These are phyloP conservation scores for Piscicola geometra DNA, from an alignment of 2,888 invertebrate genomes.

Conservation along the genomic window DNA sequence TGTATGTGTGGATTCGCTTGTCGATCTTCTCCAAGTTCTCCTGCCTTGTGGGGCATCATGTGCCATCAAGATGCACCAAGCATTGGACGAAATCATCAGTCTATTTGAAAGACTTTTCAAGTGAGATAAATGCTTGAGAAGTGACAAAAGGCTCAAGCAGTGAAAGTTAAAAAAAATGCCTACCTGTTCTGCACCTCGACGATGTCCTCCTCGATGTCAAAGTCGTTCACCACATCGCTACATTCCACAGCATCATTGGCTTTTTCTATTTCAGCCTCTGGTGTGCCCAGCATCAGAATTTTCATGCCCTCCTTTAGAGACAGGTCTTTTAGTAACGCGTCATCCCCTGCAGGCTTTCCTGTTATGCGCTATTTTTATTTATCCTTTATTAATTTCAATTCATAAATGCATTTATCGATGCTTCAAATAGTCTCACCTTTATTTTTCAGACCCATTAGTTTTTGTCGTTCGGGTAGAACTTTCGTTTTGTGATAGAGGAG, in stretches of 20 bases:
- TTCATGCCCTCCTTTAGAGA: constrained; percentile 81
- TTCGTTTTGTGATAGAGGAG: neutral
- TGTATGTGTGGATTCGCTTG: constrained; percentile 75
- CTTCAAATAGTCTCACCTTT: neutral
- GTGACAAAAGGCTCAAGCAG: too few relatives aligned
- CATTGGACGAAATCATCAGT: too few relatives aligned
- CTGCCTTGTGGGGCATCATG: constrained; percentile 47
- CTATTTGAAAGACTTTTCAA: too few relatives aligned
- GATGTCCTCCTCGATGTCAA: constrained; percentile 77
- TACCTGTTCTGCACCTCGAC: constrained; percentile 58
- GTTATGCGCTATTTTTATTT: neutral
- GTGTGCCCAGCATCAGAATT: constrained; percentile 93
- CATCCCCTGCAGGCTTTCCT: constrained; percentile 78
- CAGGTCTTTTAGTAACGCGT: constrained; percentile 68
- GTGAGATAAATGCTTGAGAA: too few relatives aligned
- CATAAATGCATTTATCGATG: neutral
- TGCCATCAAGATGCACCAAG: too few relatives aligned
- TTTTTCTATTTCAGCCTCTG: constrained; percentile 72
- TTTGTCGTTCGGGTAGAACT: neutral
- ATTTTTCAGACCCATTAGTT: neutral
- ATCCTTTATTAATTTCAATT: neutral
- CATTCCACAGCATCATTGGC: constrained; percentile 74
- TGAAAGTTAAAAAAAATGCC: neutral
- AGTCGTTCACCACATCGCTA: constrained; percentile 80
- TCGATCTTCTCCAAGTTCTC: constrained; percentile 62